phyloP scores from a whole-genome alignment of 2,888 invertebrate genomes.

The Reticulitermes lucifugus region DNA sequence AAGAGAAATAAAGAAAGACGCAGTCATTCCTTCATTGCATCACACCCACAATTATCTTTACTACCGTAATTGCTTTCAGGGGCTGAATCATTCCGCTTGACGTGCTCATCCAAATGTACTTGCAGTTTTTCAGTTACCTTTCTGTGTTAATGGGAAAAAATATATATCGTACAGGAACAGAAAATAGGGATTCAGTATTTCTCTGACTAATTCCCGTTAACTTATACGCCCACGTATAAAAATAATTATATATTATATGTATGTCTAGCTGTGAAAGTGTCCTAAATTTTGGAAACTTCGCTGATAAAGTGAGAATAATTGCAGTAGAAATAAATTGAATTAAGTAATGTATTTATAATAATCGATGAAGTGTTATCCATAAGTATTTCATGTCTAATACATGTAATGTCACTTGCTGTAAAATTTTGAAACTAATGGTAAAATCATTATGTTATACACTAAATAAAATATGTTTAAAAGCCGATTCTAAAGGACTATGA shows the following conservation, averaged over 20 bases:
- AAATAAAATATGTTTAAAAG: too few relatives aligned
- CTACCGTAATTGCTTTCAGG: not conserved
- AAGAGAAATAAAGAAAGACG: not conserved
- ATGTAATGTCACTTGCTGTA: too few relatives aligned
- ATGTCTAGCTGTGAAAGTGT: too few relatives aligned
- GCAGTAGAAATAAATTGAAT: too few relatives aligned
- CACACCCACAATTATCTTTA: not conserved
- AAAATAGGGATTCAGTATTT: not conserved
- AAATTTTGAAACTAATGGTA: too few relatives aligned
- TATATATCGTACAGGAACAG: not conserved
- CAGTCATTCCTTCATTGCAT: not conserved
- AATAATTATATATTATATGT: not conserved
- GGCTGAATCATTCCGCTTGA: not conserved
- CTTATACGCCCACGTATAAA: not conserved
- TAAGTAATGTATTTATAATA: too few relatives aligned
- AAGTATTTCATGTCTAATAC: too few relatives aligned
- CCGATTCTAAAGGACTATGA: too few relatives aligned
- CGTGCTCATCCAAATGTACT: not conserved
- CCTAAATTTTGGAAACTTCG: too few relatives aligned
- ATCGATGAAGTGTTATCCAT: too few relatives aligned
- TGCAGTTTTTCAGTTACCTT: not conserved
- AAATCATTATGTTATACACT: too few relatives aligned
- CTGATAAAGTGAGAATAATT: too few relatives aligned
- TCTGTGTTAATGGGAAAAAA: not conserved
- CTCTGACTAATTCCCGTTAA: not conserved